Percentiles rank a stretch among this genome's conserved stretches.
phyloP scores from a whole-genome alignment of 2,113 vertebrate species.

The Phaethornis superciliosus region DNA sequence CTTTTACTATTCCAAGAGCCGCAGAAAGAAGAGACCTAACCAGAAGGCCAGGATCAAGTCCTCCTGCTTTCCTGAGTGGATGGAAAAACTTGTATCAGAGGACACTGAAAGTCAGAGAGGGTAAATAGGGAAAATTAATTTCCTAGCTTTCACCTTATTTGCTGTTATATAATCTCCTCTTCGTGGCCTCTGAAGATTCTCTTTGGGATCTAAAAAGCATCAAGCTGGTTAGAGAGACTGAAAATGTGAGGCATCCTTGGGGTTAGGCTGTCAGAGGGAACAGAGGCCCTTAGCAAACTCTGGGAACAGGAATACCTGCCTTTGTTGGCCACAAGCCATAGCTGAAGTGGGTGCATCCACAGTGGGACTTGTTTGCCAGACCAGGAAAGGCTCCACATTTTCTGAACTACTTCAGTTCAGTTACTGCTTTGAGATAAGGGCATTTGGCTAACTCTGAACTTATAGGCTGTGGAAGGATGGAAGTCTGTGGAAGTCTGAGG shows the following conservation, averaged over 20 bases:
- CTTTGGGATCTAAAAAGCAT: background rate
- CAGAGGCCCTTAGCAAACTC: background rate
- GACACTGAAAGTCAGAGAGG: background rate
- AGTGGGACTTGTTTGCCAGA: background rate
- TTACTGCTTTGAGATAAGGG: background rate
- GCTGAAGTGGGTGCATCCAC: background rate
- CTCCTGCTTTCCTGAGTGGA: background rate
- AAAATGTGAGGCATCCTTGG: accelerated
- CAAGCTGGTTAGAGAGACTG: background rate
- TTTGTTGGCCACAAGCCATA: background rate
- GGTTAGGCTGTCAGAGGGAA: background rate
- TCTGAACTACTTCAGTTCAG: background rate
- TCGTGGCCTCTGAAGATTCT: background rate
- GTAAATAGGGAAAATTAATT: background rate
- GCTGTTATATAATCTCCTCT: background rate
- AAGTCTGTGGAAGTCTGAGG: background rate
- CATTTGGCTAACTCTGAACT: background rate
- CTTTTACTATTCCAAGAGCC: background rate
- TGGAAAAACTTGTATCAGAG: background rate
- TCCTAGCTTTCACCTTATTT: background rate
- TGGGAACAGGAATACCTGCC: background rate
- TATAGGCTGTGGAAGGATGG: background rate
- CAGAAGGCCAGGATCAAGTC: background rate
- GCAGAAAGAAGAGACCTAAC: background rate
- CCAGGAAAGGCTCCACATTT: background rate